Conservation (phyloP, 2,888 invertebrate species). For the Pedicia rivosa region DNA sequence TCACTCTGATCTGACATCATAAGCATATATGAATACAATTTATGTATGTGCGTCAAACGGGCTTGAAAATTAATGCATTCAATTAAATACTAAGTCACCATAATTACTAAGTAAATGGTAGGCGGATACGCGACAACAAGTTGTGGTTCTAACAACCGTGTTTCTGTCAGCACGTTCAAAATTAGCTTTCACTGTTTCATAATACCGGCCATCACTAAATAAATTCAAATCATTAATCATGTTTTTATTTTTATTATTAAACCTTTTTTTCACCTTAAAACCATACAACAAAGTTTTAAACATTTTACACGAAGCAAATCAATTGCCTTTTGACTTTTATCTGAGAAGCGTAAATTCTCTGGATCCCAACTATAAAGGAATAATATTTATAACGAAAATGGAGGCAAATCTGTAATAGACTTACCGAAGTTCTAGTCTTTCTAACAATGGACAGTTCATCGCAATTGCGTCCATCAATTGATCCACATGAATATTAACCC, state of each 20-base stretch:
- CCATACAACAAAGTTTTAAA: constrained; percentile 78
- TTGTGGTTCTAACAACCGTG: constrained; percentile 92
- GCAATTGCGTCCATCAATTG: constrained; percentile 96
- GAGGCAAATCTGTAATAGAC: background rate
- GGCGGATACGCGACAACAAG: constrained; percentile 88
- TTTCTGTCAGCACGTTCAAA: constrained; percentile 95
- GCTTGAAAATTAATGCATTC: no score
- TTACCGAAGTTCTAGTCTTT: constrained; percentile 73
- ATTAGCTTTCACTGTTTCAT: constrained; percentile 97
- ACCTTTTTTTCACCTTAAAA: constrained; percentile 53
- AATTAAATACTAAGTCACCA: constrained; percentile 92
- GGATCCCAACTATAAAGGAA: no score
- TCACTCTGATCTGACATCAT: no score
- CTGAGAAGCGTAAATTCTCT: constrained; percentile 83
- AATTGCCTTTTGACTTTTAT: constrained; percentile 98
- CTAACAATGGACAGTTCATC: constrained; percentile 73
- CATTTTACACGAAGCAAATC: constrained; percentile 94
- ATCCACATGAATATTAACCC: constrained; percentile 94
- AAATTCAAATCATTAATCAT: background rate
- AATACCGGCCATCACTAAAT: constrained; percentile 98
- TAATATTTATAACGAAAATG: background rate
- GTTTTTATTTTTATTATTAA: background rate
- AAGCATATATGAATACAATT: no score
- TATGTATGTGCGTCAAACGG: no score
- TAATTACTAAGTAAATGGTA: constrained; percentile 87